phyloP scores from a whole-genome alignment of 1,140 invertebrate genomes.

The Bombus sylvicola region DNA sequence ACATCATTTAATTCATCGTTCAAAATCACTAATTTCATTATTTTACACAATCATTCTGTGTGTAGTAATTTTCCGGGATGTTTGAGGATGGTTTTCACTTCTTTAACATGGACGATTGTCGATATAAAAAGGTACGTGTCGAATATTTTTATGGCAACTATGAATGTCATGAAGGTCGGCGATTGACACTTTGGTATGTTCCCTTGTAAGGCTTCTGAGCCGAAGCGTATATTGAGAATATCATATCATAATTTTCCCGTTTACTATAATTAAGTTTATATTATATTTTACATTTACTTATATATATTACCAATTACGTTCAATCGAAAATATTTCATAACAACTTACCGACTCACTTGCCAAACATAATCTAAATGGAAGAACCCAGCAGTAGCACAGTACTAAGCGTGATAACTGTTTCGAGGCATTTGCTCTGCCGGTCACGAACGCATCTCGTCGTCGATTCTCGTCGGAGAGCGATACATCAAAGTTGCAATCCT shows the following conservation, averaged over 20 bases:
- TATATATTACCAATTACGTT: background rate
- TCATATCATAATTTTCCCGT: no score
- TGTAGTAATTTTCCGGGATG: no score
- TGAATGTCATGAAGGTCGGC: background rate
- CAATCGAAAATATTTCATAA: background rate
- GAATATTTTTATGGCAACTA: background rate
- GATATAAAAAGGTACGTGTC: no score
- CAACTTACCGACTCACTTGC: background rate
- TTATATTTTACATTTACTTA: no score
- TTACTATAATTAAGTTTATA: no score
- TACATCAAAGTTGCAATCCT: background rate
- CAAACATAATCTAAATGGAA: background rate
- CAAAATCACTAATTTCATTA: no score
- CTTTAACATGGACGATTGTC: no score
- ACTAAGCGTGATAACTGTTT: constrained; percentile 16
- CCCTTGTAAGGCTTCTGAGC: no score
- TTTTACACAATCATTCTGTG: no score
- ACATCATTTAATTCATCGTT: no score
- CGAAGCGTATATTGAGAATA: no score
- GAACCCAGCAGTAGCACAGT: background rate
- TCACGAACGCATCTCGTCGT: constrained; percentile 52
- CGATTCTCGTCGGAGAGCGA: constrained; percentile 43
- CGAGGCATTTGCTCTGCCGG: constrained; percentile 47
- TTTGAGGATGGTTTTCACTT: no score
- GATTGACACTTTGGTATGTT: background rate